Percentiles rank a stretch among this genome's conserved stretches.
phyloP scores from a whole-genome alignment of 1,140 invertebrate species.

The Ostrea denselamellosa region DNA sequence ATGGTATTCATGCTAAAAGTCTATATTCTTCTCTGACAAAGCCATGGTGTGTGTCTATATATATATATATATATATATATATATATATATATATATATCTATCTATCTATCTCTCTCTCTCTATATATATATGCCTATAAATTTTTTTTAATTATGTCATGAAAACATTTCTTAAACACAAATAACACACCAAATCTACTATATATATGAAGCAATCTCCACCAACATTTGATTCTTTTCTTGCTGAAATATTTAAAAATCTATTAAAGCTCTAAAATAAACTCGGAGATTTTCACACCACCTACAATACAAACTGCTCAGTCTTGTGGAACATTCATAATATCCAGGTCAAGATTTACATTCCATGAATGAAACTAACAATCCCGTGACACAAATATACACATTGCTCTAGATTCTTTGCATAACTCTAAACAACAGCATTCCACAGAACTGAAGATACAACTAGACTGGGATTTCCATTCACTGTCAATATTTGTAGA shows the following conservation, averaged over 20 bases:
- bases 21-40: too few species aligned
- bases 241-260: constrained; percentile 18
- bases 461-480: too few species aligned
- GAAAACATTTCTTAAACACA: too few species aligned
- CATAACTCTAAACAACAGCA: constrained; percentile 1
- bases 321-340: background rate
- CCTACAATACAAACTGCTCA: background rate
- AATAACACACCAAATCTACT: background rate
- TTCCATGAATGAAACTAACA: background rate
- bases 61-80: too few species aligned
- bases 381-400: background rate
- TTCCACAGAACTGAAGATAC: background rate
- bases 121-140: too few species aligned
- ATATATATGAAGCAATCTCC: background rate
- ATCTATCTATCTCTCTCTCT: too few species aligned
- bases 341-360: constrained; percentile 9
- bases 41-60: too few species aligned
- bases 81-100: too few species aligned
- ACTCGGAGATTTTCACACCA: background rate
- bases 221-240: background rate
- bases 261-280: background rate
- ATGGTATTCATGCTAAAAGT: too few species aligned
- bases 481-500: background rate
- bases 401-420: background rate
- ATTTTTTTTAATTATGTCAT: too few species aligned